Conservation (phyloP, 2,113 vertebrate genomes). For the Uria aalge region DNA sequence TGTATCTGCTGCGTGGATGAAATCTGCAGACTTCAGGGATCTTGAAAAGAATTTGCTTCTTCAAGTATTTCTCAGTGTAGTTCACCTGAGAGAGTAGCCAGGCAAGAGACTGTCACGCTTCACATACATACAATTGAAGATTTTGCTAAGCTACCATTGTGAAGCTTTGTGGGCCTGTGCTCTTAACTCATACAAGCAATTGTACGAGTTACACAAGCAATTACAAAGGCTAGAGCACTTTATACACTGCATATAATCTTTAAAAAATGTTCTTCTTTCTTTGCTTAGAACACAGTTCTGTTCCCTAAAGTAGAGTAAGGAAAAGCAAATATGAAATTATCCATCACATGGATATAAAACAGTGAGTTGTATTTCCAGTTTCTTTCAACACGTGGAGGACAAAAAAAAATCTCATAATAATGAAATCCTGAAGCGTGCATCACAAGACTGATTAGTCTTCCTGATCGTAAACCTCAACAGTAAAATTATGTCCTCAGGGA, state of each 20-base stretch:
- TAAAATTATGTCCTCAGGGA: conserved; percentile 44
- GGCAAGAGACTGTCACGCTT: neutral
- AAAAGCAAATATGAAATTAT: neutral
- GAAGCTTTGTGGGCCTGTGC: neutral
- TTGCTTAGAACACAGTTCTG: neutral
- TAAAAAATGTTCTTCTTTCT: neutral
- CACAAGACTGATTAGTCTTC: conserved; percentile 15
- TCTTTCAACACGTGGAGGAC: neutral
- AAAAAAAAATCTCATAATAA: neutral
- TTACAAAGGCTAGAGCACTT: neutral
- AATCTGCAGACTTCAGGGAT: neutral
- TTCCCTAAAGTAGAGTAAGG: neutral
- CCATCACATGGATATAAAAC: neutral
- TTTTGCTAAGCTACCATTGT: neutral
- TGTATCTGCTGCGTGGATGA: neutral
- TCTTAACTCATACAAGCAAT: neutral
- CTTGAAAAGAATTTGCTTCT: neutral
- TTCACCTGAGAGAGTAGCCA: neutral
- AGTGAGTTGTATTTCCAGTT: neutral
- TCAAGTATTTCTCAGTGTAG: neutral
- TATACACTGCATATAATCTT: neutral
- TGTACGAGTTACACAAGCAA: neutral
- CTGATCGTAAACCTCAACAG: neutral
- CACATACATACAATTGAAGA: neutral
- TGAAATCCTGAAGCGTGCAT: conserved; percentile 15